Evolutionary conservation across 2,888 invertebrate genomes (phyloP).

Genomic region (Megalurothrips usitatus): DNA sequence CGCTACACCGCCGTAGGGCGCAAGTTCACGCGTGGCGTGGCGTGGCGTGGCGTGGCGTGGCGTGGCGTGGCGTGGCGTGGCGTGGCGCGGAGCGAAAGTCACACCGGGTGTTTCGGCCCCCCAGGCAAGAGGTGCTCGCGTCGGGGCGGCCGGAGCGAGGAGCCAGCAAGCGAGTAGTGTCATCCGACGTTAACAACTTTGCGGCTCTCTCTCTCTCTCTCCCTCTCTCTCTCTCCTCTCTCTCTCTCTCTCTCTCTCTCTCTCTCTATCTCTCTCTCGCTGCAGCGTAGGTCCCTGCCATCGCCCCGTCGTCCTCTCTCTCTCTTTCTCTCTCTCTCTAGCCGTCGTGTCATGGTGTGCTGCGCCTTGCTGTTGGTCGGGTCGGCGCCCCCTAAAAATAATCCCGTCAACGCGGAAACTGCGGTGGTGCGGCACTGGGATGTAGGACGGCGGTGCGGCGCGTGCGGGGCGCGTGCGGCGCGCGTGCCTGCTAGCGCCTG

Average conservation of each 20-base stretch:
- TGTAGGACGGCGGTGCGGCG: no score
- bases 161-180: neutral
- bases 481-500: no score
- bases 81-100: no score
- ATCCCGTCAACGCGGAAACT: no score
- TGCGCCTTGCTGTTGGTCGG: no score
- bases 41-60: neutral
- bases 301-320: no score
- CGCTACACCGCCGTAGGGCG: no score
- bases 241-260: constrained; percentile 1
- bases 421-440: no score
- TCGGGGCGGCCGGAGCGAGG: neutral
- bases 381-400: no score
- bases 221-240: neutral
- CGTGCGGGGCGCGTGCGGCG: no score
- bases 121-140: neutral
- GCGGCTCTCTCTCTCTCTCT: neutral
- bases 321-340: neutral
- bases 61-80: neutral
- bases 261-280: neutral
- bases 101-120: neutral
- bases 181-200: neutral
- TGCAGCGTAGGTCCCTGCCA: no score
- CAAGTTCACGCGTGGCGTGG: neutral
- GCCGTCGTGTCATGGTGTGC: neutral